Percentiles rank a stretch among this genome's conserved stretches.
These are phyloP conservation scores for Triops longicaudatus DNA, from an alignment of 1,140 invertebrate species.

Conservation along the genomic window DNA sequence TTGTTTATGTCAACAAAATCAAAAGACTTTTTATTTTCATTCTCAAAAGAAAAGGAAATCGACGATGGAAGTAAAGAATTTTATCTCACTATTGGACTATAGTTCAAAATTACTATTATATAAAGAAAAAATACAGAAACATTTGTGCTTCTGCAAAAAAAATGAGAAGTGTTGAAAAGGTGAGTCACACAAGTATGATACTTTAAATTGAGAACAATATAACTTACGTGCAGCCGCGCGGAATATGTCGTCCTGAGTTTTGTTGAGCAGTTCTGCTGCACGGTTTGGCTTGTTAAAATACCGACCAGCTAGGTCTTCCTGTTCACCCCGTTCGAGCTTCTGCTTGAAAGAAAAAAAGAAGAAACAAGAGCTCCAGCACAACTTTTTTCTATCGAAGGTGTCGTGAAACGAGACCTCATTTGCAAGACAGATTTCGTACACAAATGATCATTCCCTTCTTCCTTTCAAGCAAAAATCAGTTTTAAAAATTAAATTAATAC, in stretches of 20 bases:
- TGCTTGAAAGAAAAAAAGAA: conserved; percentile 36
- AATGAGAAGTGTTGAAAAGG: too few species aligned
- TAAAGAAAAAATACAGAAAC: not conserved
- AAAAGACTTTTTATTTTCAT: not conserved
- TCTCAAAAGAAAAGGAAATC: conserved; percentile 9
- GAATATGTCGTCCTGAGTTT: conserved; percentile 42
- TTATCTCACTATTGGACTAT: too few species aligned
- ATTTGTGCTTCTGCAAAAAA: too few species aligned
- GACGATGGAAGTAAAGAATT: too few species aligned
- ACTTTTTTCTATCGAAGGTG: not conserved
- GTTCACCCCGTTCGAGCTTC: conserved; percentile 50
- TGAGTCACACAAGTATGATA: conserved; percentile 40
- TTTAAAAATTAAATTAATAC: not conserved
- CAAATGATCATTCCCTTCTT: conserved; percentile 2
- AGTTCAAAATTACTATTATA: conserved; percentile 28
- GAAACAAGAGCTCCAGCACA: conserved; percentile 18
- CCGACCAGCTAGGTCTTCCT: conserved; percentile 56
- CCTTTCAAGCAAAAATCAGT: not conserved
- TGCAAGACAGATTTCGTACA: conserved; percentile 9
- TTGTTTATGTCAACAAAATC: conserved; percentile 13
- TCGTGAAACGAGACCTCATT: not conserved
- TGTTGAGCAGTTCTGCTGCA: conserved; percentile 49
- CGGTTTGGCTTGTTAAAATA: conserved; percentile 58
- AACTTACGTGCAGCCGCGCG: conserved; percentile 32
- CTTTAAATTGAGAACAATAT: conserved; percentile 39